Conservation (phyloP, 2,888 invertebrate species). For the Lomographa bimaculata region DNA sequence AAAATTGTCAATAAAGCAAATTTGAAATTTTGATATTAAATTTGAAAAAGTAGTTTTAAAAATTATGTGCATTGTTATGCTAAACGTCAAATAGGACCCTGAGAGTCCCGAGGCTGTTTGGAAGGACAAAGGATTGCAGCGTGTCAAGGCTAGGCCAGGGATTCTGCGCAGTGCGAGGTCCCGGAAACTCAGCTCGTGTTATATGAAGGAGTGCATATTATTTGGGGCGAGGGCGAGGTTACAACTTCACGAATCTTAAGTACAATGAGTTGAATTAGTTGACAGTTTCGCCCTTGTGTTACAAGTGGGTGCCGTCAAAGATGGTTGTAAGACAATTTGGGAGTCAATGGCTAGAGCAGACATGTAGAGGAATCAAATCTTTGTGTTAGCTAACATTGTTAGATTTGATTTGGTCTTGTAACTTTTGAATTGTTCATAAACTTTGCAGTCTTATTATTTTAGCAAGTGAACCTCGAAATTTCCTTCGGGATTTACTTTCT, state of each 20-base stretch:
- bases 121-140: slow-evolving; percentile 71
- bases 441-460: too few species aligned
- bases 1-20: too few species aligned
- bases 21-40: too few species aligned
- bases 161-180: slow-evolving; percentile 68
- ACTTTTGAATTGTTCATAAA: too few species aligned
- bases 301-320: slow-evolving; percentile 11
- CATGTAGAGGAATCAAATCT: too few species aligned
- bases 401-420: too few species aligned
- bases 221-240: slow-evolving; percentile 21
- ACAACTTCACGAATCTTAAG: slow-evolving; percentile 8
- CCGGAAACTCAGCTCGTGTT: slow-evolving; percentile 20
- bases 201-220: slow-evolving; percentile 17
- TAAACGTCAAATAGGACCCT: slow-evolving; percentile 5
- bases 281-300: slow-evolving; percentile 13
- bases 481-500: too few species aligned
- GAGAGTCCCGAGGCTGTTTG: slow-evolving; percentile 14
- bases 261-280: slow-evolving; percentile 10
- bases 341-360: too few species aligned
- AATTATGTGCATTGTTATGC: too few species aligned
- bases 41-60: too few species aligned
- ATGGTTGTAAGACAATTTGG: slow-evolving; percentile 1
- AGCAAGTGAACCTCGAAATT: too few species aligned
- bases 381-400: too few species aligned
- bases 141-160: slow-evolving; percentile 77